phyloP scores from a whole-genome alignment of 2,113 vertebrate species.

The Ageneiosus marmoratus region DNA sequence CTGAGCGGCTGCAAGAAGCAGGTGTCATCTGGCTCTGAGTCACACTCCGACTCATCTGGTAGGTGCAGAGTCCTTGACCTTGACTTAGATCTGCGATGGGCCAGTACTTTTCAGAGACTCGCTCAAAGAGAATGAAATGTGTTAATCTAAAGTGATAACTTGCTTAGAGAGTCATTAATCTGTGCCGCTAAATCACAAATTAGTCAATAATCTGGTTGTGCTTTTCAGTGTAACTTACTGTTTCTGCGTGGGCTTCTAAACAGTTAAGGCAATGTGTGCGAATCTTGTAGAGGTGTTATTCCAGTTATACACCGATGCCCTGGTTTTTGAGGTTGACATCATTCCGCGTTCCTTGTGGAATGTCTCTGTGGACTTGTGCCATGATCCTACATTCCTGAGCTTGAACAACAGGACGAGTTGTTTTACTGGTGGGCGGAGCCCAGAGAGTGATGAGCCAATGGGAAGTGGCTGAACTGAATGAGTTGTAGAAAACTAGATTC shows the following conservation, averaged over 20 bases:
- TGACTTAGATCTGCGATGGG: slow-evolving; percentile 5
- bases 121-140: not conserved
- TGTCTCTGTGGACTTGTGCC: slow-evolving; percentile 70
- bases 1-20: slow-evolving; percentile 79
- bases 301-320: not conserved
- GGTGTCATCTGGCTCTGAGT: slow-evolving; percentile 90
- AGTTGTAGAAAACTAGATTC: not conserved
- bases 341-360: slow-evolving; percentile 61
- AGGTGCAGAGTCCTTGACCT: slow-evolving; percentile 64
- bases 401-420: slow-evolving; percentile 69
- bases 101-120: not conserved
- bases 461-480: slow-evolving; percentile 6
- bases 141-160: not conserved
- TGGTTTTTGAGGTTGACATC: slow-evolving; percentile 9
- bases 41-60: slow-evolving; percentile 90
- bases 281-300: not conserved
- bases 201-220: not conserved
- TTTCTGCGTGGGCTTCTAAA: not conserved
- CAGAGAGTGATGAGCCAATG: slow-evolving; percentile 26
- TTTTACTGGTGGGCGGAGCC: slow-evolving; percentile 41
- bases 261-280: not conserved
- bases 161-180: not conserved
- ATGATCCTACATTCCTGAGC: slow-evolving; percentile 60
- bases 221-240: not conserved
- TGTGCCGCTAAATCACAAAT: too few species aligned